Evolutionary conservation across 2,888 invertebrate genomes (phyloP), one percentile per base, ranked within the genome.

Genomic region (Silvanus unidentatus): DNA sequence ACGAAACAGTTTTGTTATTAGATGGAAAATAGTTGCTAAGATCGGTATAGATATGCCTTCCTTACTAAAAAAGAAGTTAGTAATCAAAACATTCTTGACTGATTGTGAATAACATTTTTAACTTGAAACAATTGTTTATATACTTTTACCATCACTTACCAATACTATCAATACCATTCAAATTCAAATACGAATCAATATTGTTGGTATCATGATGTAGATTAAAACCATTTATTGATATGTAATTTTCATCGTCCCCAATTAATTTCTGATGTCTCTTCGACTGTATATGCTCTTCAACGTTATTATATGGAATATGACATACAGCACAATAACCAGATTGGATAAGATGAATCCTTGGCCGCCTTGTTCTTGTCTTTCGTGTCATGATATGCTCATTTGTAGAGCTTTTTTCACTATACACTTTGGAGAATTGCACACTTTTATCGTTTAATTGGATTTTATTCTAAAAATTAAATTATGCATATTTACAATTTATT

Each of bases 241-340:
- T 74, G 69, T 84, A 89, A 70, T 88, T 87, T 53, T 78, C 77
- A 58, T 82, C 80, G 67, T 88, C 85, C 43, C 81, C 79, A 27
- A 84, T 83, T 68, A 86, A 85, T 52, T 81, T 80, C 43, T 81
- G 72, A 70, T 89, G 89, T 58, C 82, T 81, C 57, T 85, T 83
- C 22, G 84, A 84, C 53, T 83, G 81, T 13, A 87, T 73, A 63
- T 89, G 89, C 50, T 82, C 76, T 11, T 79, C 77, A 10, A 86
- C 74, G 62, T 82, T 83, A 47, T 76, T 77, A 69, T 86, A 89
- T 59, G 86, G 84, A 39, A 80, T 73, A 64, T 84, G 84, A 69
- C 89, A 89, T 69, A 89, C 84, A 72, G 88, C 87, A 73, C 88
- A 88, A 64, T 84, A 88, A 12, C 88, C 88, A 39, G 69, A 64